Evolutionary conservation across 2,113 vertebrate species (phyloP), one percentile per base, ranked within the genome.

Genomic region (Lepus americanus): DNA sequence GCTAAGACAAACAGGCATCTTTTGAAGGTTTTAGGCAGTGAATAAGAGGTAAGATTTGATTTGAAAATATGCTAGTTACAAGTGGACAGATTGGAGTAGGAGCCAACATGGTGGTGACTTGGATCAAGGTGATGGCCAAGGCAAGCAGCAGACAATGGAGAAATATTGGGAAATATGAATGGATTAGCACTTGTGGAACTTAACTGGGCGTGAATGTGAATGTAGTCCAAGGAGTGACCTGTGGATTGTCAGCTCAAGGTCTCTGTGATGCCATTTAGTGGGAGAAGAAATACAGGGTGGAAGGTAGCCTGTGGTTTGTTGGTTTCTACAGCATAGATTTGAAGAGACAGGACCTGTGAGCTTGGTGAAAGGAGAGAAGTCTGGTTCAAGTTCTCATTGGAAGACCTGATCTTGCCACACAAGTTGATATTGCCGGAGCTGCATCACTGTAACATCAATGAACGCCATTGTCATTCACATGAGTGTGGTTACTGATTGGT

Each of bases 381-480:
- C 17, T 66, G 23, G 16, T 31, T 80, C 20, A 4, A 0, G 29
- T 25, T 3, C 9, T 80, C 20, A 29, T 9, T 3, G 14, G 82
- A 80, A n/a, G 17, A 67, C 5, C 4, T 25, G 16, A 13, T 8
- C 6, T 81, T 22, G 17, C 0, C 1, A 8, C 5, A 10, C 14
- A 59, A 27, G 17, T 33, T 17, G 5, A 39, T 73, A 73, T 31
- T 9, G 39, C 49, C n/a, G 19, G 27, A 69, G 29, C 17, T 77
- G 25, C 25, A 6, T 51, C 29, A 23, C 23, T 63, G 4, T 25
- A 22, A 5, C 0, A 5, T 5, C 27, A 2, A 5, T 16, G 23
- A n/a, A 8, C 0, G 7, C 59, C 25, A 1, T 39, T 64, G 22
- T 23, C 22, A 5, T 27, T 10, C 25, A 49, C 0, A 1, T 3